Evolutionary conservation across 1,140 invertebrate species (phyloP).

Genomic region (Agrilus planipennis): DNA sequence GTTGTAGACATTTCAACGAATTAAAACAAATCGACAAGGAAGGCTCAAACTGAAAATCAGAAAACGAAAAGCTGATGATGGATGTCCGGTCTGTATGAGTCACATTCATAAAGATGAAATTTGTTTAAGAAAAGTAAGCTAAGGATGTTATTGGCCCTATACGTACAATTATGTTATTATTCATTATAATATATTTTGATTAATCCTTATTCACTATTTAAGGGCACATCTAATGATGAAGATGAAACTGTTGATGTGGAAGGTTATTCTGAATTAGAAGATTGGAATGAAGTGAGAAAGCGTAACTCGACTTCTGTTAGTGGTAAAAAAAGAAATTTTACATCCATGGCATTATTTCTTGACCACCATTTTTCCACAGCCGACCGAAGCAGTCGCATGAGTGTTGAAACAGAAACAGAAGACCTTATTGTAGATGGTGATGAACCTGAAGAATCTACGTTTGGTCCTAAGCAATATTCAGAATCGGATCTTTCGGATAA

Average conservation of each 20-base stretch:
- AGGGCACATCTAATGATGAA: conserved; percentile 30
- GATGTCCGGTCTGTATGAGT: conserved; percentile 71
- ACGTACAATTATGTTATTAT: not conserved
- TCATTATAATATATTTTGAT: conserved; percentile 2
- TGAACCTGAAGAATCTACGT: conserved; percentile 47
- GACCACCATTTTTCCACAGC: too few species aligned
- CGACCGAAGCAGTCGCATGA: conserved; percentile 20
- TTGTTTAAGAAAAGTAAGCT: conserved; percentile 42
- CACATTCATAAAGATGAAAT: conserved; percentile 49
- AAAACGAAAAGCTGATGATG: conserved; percentile 58
- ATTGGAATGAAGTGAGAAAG: conserved; percentile 30
- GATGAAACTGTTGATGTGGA: conserved; percentile 43
- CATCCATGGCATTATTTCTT: not conserved
- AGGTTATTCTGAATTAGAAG: conserved; percentile 35
- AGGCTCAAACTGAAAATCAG: conserved; percentile 41
- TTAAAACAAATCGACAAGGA: conserved; percentile 68
- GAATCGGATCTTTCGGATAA: conserved; percentile 44
- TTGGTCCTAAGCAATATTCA: conserved; percentile 57
- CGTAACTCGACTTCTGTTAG: conserved; percentile 18
- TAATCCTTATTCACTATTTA: conserved; percentile 5
- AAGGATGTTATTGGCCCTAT: too few species aligned
- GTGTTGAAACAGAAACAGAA: conserved; percentile 38
- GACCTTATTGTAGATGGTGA: conserved; percentile 67
- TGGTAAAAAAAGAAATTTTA: conserved; percentile 3
- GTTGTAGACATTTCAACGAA: conserved; percentile 60